Conservation (phyloP, 2,888 invertebrate species). For the Rhynchonema sp. region DNA sequence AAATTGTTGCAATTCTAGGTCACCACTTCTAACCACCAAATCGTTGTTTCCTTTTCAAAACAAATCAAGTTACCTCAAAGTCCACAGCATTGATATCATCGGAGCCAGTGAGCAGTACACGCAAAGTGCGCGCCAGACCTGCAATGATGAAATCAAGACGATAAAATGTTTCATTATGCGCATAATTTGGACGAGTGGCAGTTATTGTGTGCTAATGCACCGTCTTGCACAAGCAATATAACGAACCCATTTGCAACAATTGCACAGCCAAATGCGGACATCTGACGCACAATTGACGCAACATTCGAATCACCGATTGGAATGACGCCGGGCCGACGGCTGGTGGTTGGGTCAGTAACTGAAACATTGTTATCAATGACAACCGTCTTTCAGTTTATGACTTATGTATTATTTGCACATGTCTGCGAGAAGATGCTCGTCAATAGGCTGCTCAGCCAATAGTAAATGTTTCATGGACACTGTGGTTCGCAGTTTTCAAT, state of each 20-base stretch:
- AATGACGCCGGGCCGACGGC: conserved; percentile 82
- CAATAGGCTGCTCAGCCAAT: too few species aligned
- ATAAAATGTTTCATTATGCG: too few species aligned
- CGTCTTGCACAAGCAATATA: background rate
- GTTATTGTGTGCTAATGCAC: background rate
- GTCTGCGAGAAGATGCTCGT: too few species aligned
- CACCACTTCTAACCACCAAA: too few species aligned
- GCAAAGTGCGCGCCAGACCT: conserved; percentile 77
- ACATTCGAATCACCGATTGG: conserved; percentile 82
- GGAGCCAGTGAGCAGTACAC: conserved; percentile 79
- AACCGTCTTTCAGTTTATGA: too few species aligned
- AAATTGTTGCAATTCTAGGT: too few species aligned
- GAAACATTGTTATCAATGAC: conserved; percentile 17
- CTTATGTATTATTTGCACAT: too few species aligned
- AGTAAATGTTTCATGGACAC: too few species aligned
- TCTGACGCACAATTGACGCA: conserved; percentile 83
- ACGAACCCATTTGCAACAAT: conserved; percentile 56
- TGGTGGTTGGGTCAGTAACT: conserved; percentile 82
- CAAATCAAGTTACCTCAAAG: conserved; percentile 30
- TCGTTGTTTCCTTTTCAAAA: too few species aligned
- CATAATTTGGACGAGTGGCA: too few species aligned
- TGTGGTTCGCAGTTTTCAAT: too few species aligned
- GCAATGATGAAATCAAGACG: conserved; percentile 12
- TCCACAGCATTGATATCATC: conserved; percentile 23
- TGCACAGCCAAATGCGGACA: conserved; percentile 82